Percentiles rank a stretch among this genome's conserved stretches.
Conservation (phyloP, 2,113 vertebrate species). For the Pungitius pungitius region DNA sequence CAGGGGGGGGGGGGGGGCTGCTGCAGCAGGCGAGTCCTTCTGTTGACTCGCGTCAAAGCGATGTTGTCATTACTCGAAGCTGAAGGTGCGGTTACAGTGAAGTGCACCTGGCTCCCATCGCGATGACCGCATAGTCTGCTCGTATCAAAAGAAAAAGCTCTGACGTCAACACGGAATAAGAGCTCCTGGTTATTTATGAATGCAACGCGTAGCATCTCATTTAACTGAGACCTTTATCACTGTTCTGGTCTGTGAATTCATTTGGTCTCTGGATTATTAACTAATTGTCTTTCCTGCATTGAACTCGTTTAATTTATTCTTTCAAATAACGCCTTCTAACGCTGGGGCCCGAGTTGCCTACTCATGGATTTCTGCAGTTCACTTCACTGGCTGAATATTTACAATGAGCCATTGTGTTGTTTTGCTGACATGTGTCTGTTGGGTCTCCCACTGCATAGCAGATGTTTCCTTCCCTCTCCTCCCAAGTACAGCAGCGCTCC, state of each 20-base stretch:
- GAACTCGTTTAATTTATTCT: neutral
- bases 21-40: constrained; percentile 67
- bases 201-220: neutral
- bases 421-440: constrained; percentile 64
- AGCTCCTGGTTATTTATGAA: neutral
- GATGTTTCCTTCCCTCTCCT: constrained; percentile 8
- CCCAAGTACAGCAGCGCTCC: neutral
- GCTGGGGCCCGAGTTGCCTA: constrained; percentile 36
- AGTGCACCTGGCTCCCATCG: constrained; percentile 35
- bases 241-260: constrained; percentile 10
- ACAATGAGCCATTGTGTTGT: constrained; percentile 63
- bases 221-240: neutral
- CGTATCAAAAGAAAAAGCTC: neutral
- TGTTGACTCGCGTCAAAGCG: constrained; percentile 69
- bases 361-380: constrained; percentile 51
- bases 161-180: neutral
- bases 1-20: constrained; percentile 49
- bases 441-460: constrained; percentile 47
- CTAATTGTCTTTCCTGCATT: constrained; percentile 10
- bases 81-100: constrained; percentile 74
- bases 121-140: neutral
- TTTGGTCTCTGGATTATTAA: constrained; percentile 35
- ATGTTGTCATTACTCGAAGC: constrained; percentile 75
- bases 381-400: constrained; percentile 56
- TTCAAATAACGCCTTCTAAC: constrained; percentile 5